phyloP scores from a whole-genome alignment of 2,113 vertebrate species.

The Microcebus murinus region DNA sequence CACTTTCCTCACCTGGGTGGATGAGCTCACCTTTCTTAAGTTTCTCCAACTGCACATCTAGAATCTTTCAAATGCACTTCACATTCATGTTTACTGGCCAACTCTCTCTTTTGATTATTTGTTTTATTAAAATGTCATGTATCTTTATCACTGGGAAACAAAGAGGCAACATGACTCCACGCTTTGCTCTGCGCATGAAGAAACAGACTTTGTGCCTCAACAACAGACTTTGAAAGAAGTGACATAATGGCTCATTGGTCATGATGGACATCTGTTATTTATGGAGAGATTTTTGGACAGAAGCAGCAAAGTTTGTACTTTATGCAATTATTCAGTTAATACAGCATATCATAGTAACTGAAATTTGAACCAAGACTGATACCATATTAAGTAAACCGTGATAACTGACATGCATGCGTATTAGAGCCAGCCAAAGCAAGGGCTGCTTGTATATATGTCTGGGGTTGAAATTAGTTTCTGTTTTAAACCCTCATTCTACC shows the following conservation, averaged over 20 bases:
- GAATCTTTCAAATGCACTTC: not conserved
- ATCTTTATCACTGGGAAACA: not conserved
- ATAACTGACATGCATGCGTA: not conserved
- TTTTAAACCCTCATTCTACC: not conserved
- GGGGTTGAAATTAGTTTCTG: constrained; percentile 20
- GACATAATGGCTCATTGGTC: not conserved
- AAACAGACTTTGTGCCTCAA: not conserved
- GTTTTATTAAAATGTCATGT: not conserved
- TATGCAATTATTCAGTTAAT: not conserved
- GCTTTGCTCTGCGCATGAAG: not conserved
- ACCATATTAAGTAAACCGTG: not conserved
- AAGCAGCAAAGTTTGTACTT: not conserved
- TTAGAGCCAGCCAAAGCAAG: not conserved
- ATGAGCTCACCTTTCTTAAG: not conserved
- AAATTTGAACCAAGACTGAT: not conserved
- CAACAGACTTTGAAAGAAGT: not conserved
- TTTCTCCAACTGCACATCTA: not conserved
- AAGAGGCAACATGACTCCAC: not conserved
- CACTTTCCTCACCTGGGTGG: not conserved
- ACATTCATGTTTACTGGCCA: not conserved
- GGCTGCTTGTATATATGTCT: not conserved
- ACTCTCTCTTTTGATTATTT: not conserved
- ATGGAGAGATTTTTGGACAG: not conserved
- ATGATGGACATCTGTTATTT: not conserved
- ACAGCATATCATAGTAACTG: not conserved